Evolutionary conservation across 2,113 vertebrate species (phyloP).

Genomic region (Myodes glareolus): DNA sequence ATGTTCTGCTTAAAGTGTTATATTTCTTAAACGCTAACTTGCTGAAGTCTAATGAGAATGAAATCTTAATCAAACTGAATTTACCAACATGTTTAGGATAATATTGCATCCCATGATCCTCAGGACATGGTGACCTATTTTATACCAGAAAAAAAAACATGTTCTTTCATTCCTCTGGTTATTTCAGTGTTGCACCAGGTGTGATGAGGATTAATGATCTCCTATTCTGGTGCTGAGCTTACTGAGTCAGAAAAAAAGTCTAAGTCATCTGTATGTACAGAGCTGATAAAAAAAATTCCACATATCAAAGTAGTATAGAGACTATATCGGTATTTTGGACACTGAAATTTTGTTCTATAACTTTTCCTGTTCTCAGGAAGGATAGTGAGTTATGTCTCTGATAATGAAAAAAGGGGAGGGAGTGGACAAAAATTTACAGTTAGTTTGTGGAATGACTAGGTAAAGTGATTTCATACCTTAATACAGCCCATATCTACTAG

Average conservation of each 20-base stretch:
- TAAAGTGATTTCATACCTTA: background rate
- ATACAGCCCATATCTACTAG: background rate
- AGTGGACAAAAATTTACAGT: background rate
- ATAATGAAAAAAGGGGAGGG: background rate
- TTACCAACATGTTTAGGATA: constrained; percentile 85
- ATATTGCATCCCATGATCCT: constrained; percentile 84
- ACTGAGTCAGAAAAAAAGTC: background rate
- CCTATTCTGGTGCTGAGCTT: constrained; percentile 86
- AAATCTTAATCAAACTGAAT: constrained; percentile 85
- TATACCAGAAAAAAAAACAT: constrained; percentile 91
- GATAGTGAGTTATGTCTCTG: background rate
- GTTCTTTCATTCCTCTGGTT: constrained; percentile 90
- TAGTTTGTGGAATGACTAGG: background rate
- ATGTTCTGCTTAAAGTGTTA: constrained; percentile 83
- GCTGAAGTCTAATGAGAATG: constrained; percentile 84
- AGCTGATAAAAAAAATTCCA: background rate
- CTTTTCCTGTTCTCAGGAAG: too few relatives aligned
- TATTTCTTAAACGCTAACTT: constrained; percentile 86
- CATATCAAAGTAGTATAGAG: background rate
- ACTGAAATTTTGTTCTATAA: background rate
- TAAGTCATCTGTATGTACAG: background rate
- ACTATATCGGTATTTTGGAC: background rate
- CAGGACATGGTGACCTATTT: constrained; percentile 89
- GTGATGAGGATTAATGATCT: constrained; percentile 90
- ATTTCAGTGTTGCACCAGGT: constrained; percentile 85